Evolutionary conservation across 2,113 vertebrate species (phyloP), one percentile per base, ranked within the genome.

Genomic region (Glaucidium brasilianum): DNA sequence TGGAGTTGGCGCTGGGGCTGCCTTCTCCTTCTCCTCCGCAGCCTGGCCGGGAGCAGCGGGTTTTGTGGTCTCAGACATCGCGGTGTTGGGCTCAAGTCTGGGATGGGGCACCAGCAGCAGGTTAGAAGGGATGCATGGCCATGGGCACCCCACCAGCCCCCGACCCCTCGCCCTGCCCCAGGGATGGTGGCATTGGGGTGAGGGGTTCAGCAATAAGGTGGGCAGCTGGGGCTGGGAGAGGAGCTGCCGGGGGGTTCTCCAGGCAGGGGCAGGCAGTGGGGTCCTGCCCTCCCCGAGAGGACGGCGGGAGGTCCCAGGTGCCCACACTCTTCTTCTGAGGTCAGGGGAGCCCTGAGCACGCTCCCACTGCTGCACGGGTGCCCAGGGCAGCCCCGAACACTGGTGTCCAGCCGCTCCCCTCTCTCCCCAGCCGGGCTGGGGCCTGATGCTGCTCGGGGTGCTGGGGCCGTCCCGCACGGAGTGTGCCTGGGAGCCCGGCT

Each of bases 21-120:
- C 98, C 97, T 99, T 99, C 88, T 98, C 99, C 98, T 99, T 99
- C 97, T 98, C 96, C 43, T 99, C 98, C 2, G 90, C 94, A 90
- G 98, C 98, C 92, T 98, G 99, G 98, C 98, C 98, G 69, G 98
- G 97, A 2, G 94, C 95, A 39, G 98, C 49, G 43, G 98, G 97
- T 96, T 98, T 98, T 21, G 98, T 88, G 76, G 98, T 98, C 98
- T 99, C 99, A 97, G 99, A 99, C 99, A 99, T 99, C 96, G 93
- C 93, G 96, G 96, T 95, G 97, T n/a, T 94, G 88, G 82, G 93
- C 82, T 90, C 84, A 39, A 62, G 75, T 75, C 96, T 98, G 97
- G 53, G 75, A 88, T 94, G 93, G 93, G 87, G 92, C 90, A 97
- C 96, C 67, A 59, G 77, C 56, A 66, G 69, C 23, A 58, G 45